Evolutionary conservation across 2,113 vertebrate species (phyloP).

Genomic region (Opisthocomus hoazin): DNA sequence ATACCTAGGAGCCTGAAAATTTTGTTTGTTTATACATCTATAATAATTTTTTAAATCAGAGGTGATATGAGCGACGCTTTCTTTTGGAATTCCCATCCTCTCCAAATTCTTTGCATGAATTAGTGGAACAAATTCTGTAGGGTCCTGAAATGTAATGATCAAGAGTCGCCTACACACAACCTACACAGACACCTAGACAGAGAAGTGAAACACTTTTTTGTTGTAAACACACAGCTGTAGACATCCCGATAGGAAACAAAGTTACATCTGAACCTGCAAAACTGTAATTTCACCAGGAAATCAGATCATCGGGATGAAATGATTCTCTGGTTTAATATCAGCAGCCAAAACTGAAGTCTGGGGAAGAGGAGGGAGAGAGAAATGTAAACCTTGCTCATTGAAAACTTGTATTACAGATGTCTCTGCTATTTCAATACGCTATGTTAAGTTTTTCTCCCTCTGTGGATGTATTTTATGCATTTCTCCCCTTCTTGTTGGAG

Average conservation of each 20-base stretch:
- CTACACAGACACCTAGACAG: background rate
- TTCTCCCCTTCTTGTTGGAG: background rate
- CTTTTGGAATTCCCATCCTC: background rate
- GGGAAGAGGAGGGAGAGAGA: background rate
- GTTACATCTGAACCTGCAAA: background rate
- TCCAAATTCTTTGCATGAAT: background rate
- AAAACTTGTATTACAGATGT: background rate
- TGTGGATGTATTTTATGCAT: background rate
- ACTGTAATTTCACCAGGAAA: background rate
- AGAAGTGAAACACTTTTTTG: background rate
- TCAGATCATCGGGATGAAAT: background rate
- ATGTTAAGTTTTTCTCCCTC: background rate
- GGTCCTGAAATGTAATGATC: background rate
- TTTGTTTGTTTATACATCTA: background rate
- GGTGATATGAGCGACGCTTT: background rate
- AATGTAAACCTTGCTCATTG: background rate
- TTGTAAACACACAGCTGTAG: background rate
- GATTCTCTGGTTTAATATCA: background rate
- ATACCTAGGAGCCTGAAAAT: background rate
- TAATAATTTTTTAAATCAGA: background rate
- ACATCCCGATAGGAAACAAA: background rate
- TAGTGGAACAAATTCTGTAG: background rate
- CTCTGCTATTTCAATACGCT: background rate
- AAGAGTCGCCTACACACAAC: background rate
- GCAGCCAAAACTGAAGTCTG: background rate